phyloP scores from a whole-genome alignment of 2,797 vertebrate species.

The Gila robusta region DNA sequence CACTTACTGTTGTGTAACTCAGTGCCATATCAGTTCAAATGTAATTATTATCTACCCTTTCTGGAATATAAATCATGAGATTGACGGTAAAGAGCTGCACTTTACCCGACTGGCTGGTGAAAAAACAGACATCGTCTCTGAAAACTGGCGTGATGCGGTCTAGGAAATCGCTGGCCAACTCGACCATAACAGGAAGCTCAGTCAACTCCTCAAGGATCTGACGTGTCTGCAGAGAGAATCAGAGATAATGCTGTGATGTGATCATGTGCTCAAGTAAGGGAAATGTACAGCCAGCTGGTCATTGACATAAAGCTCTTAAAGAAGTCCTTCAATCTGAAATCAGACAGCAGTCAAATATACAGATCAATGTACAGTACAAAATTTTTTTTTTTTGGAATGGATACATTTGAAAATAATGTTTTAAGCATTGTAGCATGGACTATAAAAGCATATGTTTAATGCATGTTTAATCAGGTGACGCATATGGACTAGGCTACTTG shows the following conservation, averaged over 20 bases:
- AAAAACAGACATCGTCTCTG: constrained; percentile 97
- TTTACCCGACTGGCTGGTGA: constrained; percentile 93
- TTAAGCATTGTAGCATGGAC: neutral
- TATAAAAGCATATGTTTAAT: neutral
- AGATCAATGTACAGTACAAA: too few relatives aligned
- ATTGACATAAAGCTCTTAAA: neutral
- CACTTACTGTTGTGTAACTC: constrained; percentile 8
- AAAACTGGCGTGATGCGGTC: constrained; percentile 95
- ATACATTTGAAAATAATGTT: neutral
- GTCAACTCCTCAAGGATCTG: constrained; percentile 95
- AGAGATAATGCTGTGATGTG: neutral
- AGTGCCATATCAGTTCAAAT: constrained; percentile 4
- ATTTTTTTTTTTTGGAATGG: too few relatives aligned
- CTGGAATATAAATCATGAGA: constrained; percentile 1
- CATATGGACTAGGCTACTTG: neutral
- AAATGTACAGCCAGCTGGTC: neutral
- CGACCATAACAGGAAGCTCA: constrained; percentile 96
- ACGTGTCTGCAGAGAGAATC: constrained; percentile 81
- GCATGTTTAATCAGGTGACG: neutral
- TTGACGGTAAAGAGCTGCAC: neutral
- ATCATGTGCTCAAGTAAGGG: neutral
- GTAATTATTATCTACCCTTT: neutral
- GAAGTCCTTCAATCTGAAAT: neutral
- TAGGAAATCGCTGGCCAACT: constrained; percentile 95
- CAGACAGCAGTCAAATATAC: neutral